These are phyloP conservation scores for Colletes gigas DNA, from an alignment of 1,140 invertebrate genomes.

Conservation along the genomic window DNA sequence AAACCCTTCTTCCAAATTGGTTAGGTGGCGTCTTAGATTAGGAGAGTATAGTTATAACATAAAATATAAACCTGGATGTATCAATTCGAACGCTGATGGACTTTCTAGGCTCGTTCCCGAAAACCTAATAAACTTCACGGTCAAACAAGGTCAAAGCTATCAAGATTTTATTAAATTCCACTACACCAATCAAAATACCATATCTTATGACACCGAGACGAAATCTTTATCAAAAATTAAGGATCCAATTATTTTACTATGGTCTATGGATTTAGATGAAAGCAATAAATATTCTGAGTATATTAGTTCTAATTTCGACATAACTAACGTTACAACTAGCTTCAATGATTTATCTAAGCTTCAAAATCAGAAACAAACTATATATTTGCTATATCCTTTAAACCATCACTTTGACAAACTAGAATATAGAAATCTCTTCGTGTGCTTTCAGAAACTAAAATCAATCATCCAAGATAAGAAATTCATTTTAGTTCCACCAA, in stretches of 20 bases:
- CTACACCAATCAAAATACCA: not conserved
- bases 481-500: not conserved
- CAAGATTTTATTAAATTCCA: constrained; percentile 25
- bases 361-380: not conserved
- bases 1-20: not conserved
- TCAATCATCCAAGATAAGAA: not conserved
- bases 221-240: not conserved
- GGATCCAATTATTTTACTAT: constrained; percentile 1
- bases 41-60: not conserved
- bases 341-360: not conserved
- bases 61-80: constrained; percentile 1
- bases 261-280: constrained; percentile 7
- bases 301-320: not conserved
- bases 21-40: constrained; percentile 1
- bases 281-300: too few species aligned
- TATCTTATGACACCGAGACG: not conserved
- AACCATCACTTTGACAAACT: not conserved
- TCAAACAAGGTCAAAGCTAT: not conserved
- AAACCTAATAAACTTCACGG: not conserved
- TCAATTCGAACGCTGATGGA: not conserved
- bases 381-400: not conserved
- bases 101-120: not conserved
- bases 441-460: not conserved
- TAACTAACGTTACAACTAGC: not conserved
- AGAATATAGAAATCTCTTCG: constrained; percentile 7